A percentile compares a stretch with the other conserved stretches of the same genome.
phyloP scores from a whole-genome alignment of 1,140 invertebrate species.

The Bombus pyrosoma region DNA sequence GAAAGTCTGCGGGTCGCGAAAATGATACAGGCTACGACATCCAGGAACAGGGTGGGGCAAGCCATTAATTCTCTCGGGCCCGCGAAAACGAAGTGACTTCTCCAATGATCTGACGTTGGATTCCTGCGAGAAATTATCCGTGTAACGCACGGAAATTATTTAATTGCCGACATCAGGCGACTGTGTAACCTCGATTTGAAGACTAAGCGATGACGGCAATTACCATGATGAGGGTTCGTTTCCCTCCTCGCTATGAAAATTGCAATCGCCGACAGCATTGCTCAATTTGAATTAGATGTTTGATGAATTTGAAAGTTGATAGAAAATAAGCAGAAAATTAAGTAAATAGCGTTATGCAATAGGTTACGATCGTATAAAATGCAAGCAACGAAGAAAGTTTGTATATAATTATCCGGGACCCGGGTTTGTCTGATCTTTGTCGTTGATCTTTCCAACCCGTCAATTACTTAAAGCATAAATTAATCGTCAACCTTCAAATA shows the following conservation, averaged over 20 bases:
- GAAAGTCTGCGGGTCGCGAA: conserved; percentile 70
- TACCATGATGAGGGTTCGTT: neutral
- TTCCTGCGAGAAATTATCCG: neutral
- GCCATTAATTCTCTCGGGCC: conserved; percentile 70
- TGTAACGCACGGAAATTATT: neutral
- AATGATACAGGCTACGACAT: conserved; percentile 51
- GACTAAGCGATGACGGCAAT: conserved; percentile 1
- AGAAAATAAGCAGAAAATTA: conserved; percentile 14
- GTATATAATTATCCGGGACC: neutral
- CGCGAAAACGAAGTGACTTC: conserved; percentile 48
- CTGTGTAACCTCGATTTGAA: neutral
- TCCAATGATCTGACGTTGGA: neutral
- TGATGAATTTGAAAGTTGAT: conserved; percentile 8
- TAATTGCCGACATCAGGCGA: neutral
- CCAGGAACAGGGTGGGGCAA: neutral
- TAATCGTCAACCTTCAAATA: too few relatives aligned
- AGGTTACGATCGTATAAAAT: conserved; percentile 1
- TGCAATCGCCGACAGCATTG: neutral
- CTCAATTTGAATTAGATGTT: neutral
- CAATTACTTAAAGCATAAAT: too few relatives aligned
- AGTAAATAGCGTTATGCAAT: neutral
- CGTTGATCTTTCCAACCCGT: neutral
- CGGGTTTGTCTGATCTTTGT: neutral
- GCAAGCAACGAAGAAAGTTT: too few relatives aligned
- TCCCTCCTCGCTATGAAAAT: neutral